Evolutionary conservation across 2,888 invertebrate species (phyloP).

Genomic region (Ormia ochracea): DNA sequence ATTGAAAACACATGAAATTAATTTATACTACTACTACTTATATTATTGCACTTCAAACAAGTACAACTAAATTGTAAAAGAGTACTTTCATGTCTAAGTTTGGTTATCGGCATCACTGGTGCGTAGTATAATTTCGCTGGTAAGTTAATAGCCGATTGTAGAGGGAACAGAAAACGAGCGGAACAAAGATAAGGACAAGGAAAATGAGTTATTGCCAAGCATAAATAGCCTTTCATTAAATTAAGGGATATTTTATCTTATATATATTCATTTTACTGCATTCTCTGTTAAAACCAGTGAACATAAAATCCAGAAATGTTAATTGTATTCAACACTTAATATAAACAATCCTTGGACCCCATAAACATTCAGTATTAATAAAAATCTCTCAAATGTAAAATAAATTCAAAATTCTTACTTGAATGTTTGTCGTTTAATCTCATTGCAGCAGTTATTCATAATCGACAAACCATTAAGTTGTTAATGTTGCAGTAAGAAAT

Average conservation of each 20-base stretch:
- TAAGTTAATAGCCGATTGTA: neutral
- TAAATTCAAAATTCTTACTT: neutral
- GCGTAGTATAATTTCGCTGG: neutral
- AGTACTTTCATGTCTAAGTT: no score
- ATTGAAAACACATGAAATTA: no score
- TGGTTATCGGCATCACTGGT: no score
- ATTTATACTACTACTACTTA: no score
- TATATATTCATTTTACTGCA: neutral
- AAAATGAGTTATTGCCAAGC: constrained; percentile 9
- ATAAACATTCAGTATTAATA: no score
- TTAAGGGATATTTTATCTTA: constrained; percentile 25
- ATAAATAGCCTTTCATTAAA: constrained; percentile 19
- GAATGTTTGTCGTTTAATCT: neutral
- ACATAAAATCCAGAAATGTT: neutral
- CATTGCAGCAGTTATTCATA: neutral
- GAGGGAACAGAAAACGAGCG: neutral
- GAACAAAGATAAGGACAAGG: neutral
- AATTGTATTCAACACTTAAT: neutral
- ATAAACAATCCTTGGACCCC: neutral
- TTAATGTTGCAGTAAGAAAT: neutral
- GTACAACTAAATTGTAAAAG: no score
- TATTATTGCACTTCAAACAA: no score
- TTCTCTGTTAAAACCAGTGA: neutral
- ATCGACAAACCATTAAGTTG: neutral
- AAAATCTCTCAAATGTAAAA: neutral